These are phyloP conservation scores for Amphipyra tragopoginis DNA, from an alignment of 2,888 invertebrate genomes.

Conservation along the genomic window DNA sequence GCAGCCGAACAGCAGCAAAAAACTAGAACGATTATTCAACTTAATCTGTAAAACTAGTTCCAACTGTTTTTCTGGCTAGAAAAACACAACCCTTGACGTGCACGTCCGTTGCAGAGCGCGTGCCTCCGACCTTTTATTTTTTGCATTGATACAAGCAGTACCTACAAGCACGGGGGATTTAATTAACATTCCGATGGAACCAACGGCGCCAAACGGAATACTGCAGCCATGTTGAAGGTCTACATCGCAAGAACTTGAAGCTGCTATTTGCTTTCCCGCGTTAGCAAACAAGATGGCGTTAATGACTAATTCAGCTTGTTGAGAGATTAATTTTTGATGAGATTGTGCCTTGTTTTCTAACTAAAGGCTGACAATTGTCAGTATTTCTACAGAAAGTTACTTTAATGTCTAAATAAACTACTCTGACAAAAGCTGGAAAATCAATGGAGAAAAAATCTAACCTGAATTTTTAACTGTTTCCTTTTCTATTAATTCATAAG, in stretches of 20 bases:
- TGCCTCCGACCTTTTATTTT: constrained; percentile 82
- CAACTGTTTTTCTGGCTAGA: constrained; percentile 39
- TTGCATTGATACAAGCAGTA: constrained; percentile 61
- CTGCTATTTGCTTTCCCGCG: constrained; percentile 27
- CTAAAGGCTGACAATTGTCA: no score
- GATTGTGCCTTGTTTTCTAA: background rate
- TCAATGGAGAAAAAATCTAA: no score
- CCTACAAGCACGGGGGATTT: constrained; percentile 60
- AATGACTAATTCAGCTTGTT: constrained; percentile 13
- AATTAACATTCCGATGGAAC: constrained; percentile 65
- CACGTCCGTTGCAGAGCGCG: constrained; percentile 63
- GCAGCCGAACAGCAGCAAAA: constrained; percentile 23
- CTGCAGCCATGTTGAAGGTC: constrained; percentile 32
- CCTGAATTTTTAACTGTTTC: no score
- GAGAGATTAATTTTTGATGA: constrained; percentile 3
- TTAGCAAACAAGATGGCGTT: constrained; percentile 19
- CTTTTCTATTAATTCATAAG: no score
- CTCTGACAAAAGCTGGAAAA: no score
- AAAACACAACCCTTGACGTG: constrained; percentile 50
- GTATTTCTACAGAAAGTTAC: no score
- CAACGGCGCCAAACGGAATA: constrained; percentile 53
- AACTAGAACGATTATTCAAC: constrained; percentile 35
- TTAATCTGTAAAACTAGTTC: constrained; percentile 40
- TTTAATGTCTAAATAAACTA: no score
- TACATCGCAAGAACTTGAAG: constrained; percentile 23